A percentile compares a stretch with the other conserved stretches of the same genome.
Evolutionary conservation across 1,140 invertebrate genomes (phyloP).

Genomic region (Pentalonia nigronervosa): DNA sequence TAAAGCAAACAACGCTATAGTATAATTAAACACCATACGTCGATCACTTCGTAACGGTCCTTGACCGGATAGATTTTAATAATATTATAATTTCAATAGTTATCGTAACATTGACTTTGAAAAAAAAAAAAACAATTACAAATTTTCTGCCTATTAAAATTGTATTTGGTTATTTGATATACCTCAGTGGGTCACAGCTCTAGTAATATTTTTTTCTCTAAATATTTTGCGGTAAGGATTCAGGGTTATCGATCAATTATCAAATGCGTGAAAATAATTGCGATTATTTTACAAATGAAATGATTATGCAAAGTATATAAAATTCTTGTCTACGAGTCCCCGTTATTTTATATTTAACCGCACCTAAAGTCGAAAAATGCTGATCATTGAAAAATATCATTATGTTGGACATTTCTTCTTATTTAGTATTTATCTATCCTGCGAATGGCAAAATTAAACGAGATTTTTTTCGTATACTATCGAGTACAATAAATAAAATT

Average conservation of each 20-base stretch:
- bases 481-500: not conserved
- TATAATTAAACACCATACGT: not conserved
- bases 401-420: not conserved
- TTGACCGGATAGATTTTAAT: conserved; percentile 10
- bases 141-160: not conserved
- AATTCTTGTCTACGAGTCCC: not conserved
- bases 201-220: not conserved
- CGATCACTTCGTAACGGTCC: not conserved
- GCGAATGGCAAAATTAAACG: not conserved
- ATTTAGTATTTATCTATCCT: not conserved
- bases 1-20: not conserved
- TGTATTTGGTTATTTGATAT: not conserved
- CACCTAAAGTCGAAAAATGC: not conserved
- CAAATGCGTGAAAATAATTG: conserved; percentile 40
- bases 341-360: not conserved
- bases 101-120: conserved; percentile 28
- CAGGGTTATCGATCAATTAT: not conserved
- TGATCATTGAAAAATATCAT: not conserved
- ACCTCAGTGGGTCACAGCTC: conserved; percentile 5
- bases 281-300: conserved; percentile 27
- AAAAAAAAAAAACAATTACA: not conserved
- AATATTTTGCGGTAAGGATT: conserved; percentile 21
- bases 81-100: conserved; percentile 5
- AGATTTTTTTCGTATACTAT: not conserved
- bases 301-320: conserved; percentile 36